A percentile compares a stretch with the other conserved stretches of the same genome.
Conservation (phyloP, 2,113 vertebrate species). For the Prunella himalayana region DNA sequence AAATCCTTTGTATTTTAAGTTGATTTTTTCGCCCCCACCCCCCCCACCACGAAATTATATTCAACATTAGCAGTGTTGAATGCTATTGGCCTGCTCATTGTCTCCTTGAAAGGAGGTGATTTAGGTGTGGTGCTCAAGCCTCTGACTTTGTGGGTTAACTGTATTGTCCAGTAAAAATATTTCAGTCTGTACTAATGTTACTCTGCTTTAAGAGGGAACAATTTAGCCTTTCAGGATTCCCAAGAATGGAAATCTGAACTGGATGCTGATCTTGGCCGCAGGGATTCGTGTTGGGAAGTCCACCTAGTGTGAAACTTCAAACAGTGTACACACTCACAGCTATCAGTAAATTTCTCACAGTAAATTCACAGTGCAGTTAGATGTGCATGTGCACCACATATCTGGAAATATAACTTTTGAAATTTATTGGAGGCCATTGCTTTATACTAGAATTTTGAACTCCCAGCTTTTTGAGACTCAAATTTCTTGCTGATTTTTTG, state of each 20-base stretch:
- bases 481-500: neutral
- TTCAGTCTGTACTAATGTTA: neutral
- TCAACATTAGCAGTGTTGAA: neutral
- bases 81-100: neutral
- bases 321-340: neutral
- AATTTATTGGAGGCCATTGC: neutral
- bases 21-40: neutral
- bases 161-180: slow-evolving; percentile 10
- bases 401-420: neutral
- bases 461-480: neutral
- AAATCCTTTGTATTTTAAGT: neutral
- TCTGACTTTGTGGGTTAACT: neutral
- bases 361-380: neutral
- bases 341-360: neutral
- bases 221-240: neutral
- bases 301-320: neutral
- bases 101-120: neutral
- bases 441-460: neutral
- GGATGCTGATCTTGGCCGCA: neutral
- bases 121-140: neutral
- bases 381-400: neutral
- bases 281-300: neutral
- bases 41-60: neutral
- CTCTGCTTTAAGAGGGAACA: neutral
- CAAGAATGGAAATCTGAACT: neutral